Evolutionary conservation across 2,888 invertebrate genomes (phyloP).

Genomic region (Carpatolechia fugitivella): DNA sequence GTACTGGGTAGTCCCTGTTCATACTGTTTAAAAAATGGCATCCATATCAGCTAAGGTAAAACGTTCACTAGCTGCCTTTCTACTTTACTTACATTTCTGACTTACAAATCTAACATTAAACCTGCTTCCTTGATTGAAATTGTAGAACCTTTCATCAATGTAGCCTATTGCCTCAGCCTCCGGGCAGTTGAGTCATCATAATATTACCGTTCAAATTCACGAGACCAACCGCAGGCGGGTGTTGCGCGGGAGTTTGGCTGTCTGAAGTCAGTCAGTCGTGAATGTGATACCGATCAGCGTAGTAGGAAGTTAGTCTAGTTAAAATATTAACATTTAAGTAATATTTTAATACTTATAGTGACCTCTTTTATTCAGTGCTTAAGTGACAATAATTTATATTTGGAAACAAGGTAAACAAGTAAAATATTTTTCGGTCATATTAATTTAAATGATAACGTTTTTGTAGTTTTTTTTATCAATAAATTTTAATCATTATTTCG

Average conservation of each 20-base stretch:
- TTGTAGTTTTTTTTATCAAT: too few species aligned
- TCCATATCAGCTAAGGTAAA: too few species aligned
- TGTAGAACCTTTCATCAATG: not conserved
- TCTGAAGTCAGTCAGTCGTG: not conserved
- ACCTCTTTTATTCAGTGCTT: not conserved
- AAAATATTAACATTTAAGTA: not conserved
- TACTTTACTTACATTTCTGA: too few species aligned
- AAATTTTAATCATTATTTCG: too few species aligned
- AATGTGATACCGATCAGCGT: not conserved
- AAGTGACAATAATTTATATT: not conserved
- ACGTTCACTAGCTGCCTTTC: not conserved
- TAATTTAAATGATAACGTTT: not conserved
- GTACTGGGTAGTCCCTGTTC: too few species aligned
- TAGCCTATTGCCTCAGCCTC: not conserved
- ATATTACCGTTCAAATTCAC: not conserved
- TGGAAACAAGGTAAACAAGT: not conserved
- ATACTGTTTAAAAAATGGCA: too few species aligned
- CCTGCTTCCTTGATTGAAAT: not conserved
- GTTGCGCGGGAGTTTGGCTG: not conserved
- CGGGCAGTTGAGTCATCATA: too few species aligned
- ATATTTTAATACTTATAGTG: not conserved
- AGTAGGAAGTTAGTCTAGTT: not conserved
- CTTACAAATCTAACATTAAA: too few species aligned
- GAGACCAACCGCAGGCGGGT: not conserved
- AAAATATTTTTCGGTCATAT: not conserved